phyloP scores from a whole-genome alignment of 2,113 vertebrate genomes.

The Aptenodytes forsteri region DNA sequence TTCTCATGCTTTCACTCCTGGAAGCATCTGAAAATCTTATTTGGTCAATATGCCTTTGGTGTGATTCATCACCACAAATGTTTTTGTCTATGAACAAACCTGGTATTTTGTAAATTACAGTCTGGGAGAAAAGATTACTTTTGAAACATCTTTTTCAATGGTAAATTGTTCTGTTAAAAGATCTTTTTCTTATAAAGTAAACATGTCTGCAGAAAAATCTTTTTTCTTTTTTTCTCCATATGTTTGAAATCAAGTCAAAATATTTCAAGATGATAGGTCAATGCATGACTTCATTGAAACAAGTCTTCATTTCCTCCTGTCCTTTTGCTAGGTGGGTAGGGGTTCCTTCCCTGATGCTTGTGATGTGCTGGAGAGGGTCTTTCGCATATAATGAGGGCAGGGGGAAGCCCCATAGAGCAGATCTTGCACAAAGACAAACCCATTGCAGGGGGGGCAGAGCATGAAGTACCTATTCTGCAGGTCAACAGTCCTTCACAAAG shows the following conservation, averaged over 20 bases:
- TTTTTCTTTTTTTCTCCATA: fast-evolving
- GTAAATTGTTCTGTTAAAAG: background rate
- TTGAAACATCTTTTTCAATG: background rate
- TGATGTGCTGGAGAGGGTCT: background rate
- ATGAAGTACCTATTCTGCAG: background rate
- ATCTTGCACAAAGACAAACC: background rate
- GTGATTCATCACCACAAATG: background rate
- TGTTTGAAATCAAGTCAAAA: background rate
- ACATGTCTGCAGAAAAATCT: background rate
- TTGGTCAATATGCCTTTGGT: background rate
- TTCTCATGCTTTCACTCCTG: background rate
- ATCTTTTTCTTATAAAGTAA: background rate
- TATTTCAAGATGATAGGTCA: background rate
- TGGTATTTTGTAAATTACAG: background rate
- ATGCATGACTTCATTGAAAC: background rate
- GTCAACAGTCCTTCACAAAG: background rate
- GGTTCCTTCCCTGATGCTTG: background rate
- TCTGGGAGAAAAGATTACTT: background rate
- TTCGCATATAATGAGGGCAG: fast-evolving
- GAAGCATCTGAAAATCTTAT: background rate
- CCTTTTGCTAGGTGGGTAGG: background rate
- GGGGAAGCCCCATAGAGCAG: background rate
- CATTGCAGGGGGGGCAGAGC: fast-evolving
- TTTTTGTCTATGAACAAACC: background rate
- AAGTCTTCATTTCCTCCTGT: background rate